These are phyloP conservation scores for Eugnorisma glareosa DNA, from an alignment of 2,888 invertebrate species.

Conservation along the genomic window DNA sequence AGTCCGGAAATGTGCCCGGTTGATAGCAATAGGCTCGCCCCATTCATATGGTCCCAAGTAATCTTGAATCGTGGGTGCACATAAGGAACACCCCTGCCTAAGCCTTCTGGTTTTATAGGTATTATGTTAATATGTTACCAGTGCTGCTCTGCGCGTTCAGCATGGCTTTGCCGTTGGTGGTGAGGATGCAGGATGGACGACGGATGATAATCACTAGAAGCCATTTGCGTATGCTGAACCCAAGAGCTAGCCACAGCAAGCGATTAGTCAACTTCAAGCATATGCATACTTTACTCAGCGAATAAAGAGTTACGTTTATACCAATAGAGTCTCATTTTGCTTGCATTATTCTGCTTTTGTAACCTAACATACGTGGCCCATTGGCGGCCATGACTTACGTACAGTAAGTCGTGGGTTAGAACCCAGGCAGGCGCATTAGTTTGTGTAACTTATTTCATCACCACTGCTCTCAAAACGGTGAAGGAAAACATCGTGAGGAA, in stretches of 20 bases:
- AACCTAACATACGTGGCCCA: background rate
- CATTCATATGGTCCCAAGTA: background rate
- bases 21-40: background rate
- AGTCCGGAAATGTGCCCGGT: background rate
- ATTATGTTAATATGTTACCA: slow-evolving; percentile 13
- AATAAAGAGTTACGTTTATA: background rate
- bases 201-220: slow-evolving; percentile 8
- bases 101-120: background rate
- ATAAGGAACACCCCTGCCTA: background rate
- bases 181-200: background rate
- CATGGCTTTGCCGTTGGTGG: background rate
- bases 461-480: too few species aligned
- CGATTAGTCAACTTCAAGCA: slow-evolving; percentile 33
- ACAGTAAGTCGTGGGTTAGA: too few species aligned
- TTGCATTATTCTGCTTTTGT: background rate
- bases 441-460: too few species aligned
- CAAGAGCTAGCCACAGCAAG: background rate
- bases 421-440: too few species aligned
- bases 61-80: background rate
- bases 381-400: too few species aligned
- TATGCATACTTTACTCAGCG: slow-evolving; percentile 5
- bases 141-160: slow-evolving; percentile 17
- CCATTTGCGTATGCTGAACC: background rate
- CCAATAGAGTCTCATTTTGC: background rate
- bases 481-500: too few species aligned